These are phyloP conservation scores for Cyprinodon tularosa DNA, from an alignment of 2,113 vertebrate genomes.

Conservation along the genomic window DNA sequence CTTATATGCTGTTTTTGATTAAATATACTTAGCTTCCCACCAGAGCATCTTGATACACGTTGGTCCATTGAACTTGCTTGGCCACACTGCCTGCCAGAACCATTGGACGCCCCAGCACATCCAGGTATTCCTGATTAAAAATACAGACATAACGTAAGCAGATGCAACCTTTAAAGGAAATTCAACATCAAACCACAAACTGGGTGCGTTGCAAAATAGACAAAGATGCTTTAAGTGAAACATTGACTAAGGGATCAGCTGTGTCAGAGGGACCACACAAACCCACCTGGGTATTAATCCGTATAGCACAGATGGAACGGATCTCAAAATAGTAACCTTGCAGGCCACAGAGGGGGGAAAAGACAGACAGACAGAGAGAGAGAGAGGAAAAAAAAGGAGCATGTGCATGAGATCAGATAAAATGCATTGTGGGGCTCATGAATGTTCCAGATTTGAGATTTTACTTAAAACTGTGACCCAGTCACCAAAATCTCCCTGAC, in stretches of 20 bases:
- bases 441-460: conserved; percentile 61
- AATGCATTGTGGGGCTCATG: conserved; percentile 28
- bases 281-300: conserved; percentile 86
- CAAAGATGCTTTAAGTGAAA: conserved; percentile 13
- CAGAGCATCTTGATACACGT: conserved; percentile 97
- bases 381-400: conserved; percentile 6
- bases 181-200: conserved; percentile 17
- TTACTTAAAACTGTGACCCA: conserved; percentile 45
- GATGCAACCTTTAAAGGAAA: conserved; percentile 11
- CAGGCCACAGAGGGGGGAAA: conserved; percentile 25
- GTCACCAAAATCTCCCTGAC: conserved; percentile 33
- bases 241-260: conserved; percentile 48
- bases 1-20: conserved; percentile 11
- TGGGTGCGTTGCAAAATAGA: conserved; percentile 18
- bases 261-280: conserved; percentile 62
- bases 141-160: conserved; percentile 6
- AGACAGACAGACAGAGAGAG: conserved; percentile 21
- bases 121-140: conserved; percentile 91
- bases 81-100: conserved; percentile 94
- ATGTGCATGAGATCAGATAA: conserved; percentile 31
- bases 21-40: conserved; percentile 71
- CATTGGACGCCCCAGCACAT: conserved; percentile 97
- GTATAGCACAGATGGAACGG: conserved; percentile 85
- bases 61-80: conserved; percentile 99
- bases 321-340: conserved; percentile 86